Percentiles rank a stretch among this genome's conserved stretches.
Evolutionary conservation across 2,888 invertebrate genomes (phyloP).

Genomic region (Tachina grossa): DNA sequence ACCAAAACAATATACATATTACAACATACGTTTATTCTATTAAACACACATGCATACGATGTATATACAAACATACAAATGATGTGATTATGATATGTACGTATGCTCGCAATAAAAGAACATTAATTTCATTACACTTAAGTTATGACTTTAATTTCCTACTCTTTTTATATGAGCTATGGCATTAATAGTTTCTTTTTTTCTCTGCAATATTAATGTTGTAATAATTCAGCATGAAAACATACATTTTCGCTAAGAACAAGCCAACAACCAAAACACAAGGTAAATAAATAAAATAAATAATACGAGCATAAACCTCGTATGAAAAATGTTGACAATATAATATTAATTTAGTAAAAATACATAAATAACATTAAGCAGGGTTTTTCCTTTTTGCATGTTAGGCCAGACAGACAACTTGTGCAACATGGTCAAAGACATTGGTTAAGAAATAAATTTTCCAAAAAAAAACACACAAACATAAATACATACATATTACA

Average conservation of each 20-base stretch:
- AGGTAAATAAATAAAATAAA: constrained; percentile 36
- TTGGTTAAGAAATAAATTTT: constrained; percentile 28
- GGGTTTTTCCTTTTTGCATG: constrained; percentile 18
- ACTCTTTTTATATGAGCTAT: neutral
- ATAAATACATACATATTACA: too few species aligned
- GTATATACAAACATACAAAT: neutral
- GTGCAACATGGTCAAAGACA: neutral
- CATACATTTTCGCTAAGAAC: constrained; percentile 36
- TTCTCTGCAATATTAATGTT: constrained; percentile 48
- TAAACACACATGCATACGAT: neutral
- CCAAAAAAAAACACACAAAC: constrained; percentile 1
- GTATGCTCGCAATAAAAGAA: neutral
- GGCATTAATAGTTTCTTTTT: constrained; percentile 5
- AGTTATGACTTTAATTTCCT: constrained; percentile 66
- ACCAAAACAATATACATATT: too few species aligned
- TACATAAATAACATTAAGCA: constrained; percentile 44
- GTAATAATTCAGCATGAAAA: constrained; percentile 62
- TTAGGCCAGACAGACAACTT: neutral
- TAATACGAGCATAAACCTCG: neutral
- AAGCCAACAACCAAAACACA: neutral
- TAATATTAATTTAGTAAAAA: constrained; percentile 56
- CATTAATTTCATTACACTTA: constrained; percentile 63
- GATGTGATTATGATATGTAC: neutral
- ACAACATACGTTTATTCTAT: too few species aligned
- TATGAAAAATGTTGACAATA: constrained; percentile 48